These are phyloP conservation scores for Bucorvus abyssinicus DNA, from an alignment of 2,797 vertebrate species.

Conservation along the genomic window DNA sequence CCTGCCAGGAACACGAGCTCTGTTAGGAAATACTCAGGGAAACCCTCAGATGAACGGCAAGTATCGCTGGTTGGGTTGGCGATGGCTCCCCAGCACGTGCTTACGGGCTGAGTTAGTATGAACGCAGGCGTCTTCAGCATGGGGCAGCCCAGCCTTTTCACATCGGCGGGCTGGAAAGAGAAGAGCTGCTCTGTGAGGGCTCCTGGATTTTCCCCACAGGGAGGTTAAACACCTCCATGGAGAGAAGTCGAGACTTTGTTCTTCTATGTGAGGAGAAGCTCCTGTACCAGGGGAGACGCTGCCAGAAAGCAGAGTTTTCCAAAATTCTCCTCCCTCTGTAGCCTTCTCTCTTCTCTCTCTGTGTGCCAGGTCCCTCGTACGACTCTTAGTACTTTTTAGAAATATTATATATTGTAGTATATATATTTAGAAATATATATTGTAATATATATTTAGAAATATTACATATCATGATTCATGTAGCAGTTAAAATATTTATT, in stretches of 20 bases:
- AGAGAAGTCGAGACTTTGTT: background rate
- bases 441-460: background rate
- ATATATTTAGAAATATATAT: background rate
- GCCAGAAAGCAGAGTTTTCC: background rate
- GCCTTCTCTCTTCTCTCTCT: background rate
- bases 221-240: background rate
- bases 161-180: background rate
- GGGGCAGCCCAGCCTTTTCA: background rate
- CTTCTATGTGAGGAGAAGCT: background rate
- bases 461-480: too few relatives aligned
- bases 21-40: background rate
- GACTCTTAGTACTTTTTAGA: background rate
- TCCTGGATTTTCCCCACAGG: background rate
- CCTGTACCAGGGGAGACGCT: background rate
- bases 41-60: background rate
- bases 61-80: background rate
- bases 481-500: background rate
- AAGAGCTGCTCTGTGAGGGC: background rate
- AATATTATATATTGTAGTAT: background rate
- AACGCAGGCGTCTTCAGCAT: background rate
- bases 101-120: background rate
- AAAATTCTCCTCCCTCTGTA: background rate
- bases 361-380: background rate
- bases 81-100: accelerated
- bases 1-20: background rate